A percentile compares a stretch with the other conserved stretches of the same genome.
Evolutionary conservation across 2,797 vertebrate genomes (phyloP).

Genomic region (Propithecus deckenii): DNA sequence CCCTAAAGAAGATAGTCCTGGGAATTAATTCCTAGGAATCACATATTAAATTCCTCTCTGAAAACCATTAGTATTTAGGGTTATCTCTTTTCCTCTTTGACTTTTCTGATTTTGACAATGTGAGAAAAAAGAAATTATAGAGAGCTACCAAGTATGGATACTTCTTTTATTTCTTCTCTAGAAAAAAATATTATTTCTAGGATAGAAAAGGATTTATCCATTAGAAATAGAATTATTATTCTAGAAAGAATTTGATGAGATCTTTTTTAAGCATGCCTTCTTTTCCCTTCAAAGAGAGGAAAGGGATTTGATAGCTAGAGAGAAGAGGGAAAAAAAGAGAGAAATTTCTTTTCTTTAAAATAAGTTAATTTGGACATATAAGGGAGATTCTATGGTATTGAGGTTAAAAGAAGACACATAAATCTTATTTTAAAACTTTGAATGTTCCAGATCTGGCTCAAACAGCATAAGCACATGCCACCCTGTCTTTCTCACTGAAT

Average conservation of each 20-base stretch:
- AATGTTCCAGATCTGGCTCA: not conserved
- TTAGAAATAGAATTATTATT: not conserved
- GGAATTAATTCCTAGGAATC: not conserved
- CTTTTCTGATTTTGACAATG: not conserved
- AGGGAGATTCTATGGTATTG: not conserved
- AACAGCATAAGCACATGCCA: not conserved
- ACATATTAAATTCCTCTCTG: not conserved
- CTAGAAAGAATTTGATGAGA: not conserved
- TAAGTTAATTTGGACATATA: not conserved
- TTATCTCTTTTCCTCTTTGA: not conserved
- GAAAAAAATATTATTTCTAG: not conserved
- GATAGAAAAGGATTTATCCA: not conserved
- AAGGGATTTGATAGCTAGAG: not conserved
- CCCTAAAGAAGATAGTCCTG: not conserved
- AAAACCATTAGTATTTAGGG: not conserved
- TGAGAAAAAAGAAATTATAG: not conserved
- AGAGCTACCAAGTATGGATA: not conserved
- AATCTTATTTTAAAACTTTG: not conserved
- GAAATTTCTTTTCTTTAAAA: not conserved
- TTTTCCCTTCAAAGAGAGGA: not conserved
- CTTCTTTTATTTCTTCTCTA: not conserved
- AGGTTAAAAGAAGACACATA: not conserved
- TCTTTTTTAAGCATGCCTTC: not conserved
- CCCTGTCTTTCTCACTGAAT: not conserved
- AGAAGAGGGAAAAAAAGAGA: not conserved